phyloP scores from a whole-genome alignment of 2,888 invertebrate genomes.

The Ryuthela nishihirai region DNA sequence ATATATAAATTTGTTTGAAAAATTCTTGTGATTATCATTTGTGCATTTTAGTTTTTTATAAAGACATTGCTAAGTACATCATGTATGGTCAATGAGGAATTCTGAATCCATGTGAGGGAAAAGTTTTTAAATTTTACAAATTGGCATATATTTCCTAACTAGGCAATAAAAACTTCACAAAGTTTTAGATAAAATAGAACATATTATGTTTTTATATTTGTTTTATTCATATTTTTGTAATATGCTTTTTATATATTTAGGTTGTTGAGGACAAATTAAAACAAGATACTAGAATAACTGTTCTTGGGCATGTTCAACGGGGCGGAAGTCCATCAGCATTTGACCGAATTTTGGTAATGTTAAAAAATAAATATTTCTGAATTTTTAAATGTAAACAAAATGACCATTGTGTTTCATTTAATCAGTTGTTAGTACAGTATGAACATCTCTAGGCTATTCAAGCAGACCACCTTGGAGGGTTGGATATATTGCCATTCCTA shows the following conservation, averaged over 20 bases:
- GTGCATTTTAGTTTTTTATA: too few relatives aligned
- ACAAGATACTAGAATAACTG: conserved; percentile 57
- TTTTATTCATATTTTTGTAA: neutral
- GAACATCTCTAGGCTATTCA: too few relatives aligned
- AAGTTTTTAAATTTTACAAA: neutral
- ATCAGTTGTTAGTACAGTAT: too few relatives aligned
- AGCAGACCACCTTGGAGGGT: too few relatives aligned
- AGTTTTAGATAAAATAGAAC: neutral
- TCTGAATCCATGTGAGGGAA: too few relatives aligned
- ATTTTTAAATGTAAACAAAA: neutral
- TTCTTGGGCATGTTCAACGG: conserved; percentile 58
- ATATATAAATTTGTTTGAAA: too few relatives aligned
- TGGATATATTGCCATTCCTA: too few relatives aligned
- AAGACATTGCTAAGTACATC: too few relatives aligned
- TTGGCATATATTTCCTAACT: neutral
- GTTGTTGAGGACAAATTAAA: conserved; percentile 50
- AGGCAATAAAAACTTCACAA: neutral
- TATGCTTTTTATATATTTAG: conserved; percentile 38
- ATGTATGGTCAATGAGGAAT: too few relatives aligned
- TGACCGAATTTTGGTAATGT: conserved; percentile 64
- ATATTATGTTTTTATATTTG: too few relatives aligned
- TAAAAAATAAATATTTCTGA: neutral
- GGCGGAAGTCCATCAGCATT: conserved; percentile 58
- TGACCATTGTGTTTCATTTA: too few relatives aligned
- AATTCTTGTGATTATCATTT: too few relatives aligned